Percentiles rank a stretch among this genome's conserved stretches.
These are phyloP conservation scores for Geococcyx californianus DNA, from an alignment of 2,113 vertebrate species.

Conservation along the genomic window DNA sequence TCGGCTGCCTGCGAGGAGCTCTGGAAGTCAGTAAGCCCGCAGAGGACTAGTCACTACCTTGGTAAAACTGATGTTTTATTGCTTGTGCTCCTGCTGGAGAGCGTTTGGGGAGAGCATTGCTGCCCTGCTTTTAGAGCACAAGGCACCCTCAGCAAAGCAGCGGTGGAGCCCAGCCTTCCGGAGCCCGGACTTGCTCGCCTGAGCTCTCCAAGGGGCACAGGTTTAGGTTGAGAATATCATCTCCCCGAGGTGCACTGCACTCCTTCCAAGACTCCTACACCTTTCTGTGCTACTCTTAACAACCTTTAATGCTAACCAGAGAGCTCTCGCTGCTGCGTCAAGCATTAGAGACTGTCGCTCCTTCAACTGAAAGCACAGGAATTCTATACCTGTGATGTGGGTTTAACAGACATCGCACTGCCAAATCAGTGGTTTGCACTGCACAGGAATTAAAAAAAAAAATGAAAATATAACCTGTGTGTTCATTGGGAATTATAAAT, in stretches of 20 bases:
- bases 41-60: not conserved
- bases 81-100: not conserved
- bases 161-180: not conserved
- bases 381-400: not conserved
- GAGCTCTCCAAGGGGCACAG: not conserved
- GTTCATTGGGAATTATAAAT: not conserved
- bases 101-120: not conserved
- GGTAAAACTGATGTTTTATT: not conserved
- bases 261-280: not conserved
- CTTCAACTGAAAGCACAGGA: not conserved
- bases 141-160: not conserved
- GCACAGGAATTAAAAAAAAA: not conserved
- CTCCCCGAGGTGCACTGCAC: not conserved
- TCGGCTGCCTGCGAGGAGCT: not conserved
- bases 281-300: not conserved
- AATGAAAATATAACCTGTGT: not conserved
- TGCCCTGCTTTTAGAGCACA: not conserved
- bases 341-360: not conserved
- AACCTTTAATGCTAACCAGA: not conserved
- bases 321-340: not conserved
- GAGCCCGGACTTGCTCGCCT: not conserved
- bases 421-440: not conserved
- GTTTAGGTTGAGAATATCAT: not conserved
- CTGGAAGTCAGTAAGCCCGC: not conserved
- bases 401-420: not conserved